Evolutionary conservation across 1,140 invertebrate genomes (phyloP).

Genomic region (Aporrectodea caliginosa): DNA sequence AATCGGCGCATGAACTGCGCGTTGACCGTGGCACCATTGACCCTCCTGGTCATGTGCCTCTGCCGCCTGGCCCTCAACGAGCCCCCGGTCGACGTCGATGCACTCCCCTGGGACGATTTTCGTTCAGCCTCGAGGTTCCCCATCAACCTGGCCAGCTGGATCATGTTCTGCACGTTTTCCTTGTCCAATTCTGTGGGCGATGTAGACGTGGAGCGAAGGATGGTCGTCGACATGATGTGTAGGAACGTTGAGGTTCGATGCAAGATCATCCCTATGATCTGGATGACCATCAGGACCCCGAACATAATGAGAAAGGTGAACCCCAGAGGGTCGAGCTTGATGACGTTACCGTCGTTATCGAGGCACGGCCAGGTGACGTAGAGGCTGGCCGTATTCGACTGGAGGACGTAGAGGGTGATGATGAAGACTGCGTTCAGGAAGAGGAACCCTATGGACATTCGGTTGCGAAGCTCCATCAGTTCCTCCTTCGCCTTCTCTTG

Average conservation of each 20-base stretch:
- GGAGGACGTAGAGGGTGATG: slow-evolving; percentile 89
- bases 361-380: slow-evolving; percentile 18
- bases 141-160: background rate
- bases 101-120: background rate
- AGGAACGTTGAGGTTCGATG: slow-evolving; percentile 11
- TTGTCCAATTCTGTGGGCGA: background rate
- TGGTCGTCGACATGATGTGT: slow-evolving; percentile 18
- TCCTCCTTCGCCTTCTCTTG: slow-evolving; percentile 74
- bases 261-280: slow-evolving; percentile 60
- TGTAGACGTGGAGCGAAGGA: background rate
- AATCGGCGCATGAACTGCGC: background rate
- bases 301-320: slow-evolving; percentile 58
- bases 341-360: slow-evolving; percentile 6
- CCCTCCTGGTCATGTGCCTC: background rate
- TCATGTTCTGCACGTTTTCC: background rate
- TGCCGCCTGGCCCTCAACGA: background rate
- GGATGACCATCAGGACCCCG: slow-evolving; percentile 55
- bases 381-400: slow-evolving; percentile 14
- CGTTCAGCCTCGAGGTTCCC: background rate
- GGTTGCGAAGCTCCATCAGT: slow-evolving; percentile 86
- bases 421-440: slow-evolving; percentile 98
- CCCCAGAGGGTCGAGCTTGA: slow-evolving; percentile 54
- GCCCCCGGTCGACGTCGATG: background rate
- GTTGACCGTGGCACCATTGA: background rate
- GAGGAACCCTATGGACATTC: slow-evolving; percentile 92